Percentiles rank a stretch among this genome's conserved stretches.
Evolutionary conservation across 2,888 invertebrate genomes (phyloP).

Genomic region (Lepidochrysops patricia): DNA sequence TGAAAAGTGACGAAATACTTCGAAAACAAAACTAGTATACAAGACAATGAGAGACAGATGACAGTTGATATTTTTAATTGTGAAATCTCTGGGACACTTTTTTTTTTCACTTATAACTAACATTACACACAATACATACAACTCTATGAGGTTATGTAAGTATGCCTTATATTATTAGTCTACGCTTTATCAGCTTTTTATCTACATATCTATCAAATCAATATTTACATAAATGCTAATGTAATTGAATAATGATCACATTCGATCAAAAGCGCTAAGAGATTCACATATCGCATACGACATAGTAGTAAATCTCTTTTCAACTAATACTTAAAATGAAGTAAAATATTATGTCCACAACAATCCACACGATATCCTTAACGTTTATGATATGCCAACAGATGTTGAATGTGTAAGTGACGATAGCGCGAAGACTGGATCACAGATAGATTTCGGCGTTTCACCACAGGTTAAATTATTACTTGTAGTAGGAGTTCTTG

Average conservation of each 20-base stretch:
- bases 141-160: background rate
- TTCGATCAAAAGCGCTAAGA: background rate
- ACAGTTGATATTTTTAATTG: background rate
- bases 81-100: background rate
- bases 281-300: too few species aligned
- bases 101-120: background rate
- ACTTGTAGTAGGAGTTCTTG: background rate
- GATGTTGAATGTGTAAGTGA: slow-evolving; percentile 59
- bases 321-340: too few species aligned
- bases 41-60: too few species aligned
- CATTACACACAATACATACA: background rate
- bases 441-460: slow-evolving; percentile 41
- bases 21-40: too few species aligned
- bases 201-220: background rate
- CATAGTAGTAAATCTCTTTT: too few species aligned
- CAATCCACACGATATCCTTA: too few species aligned
- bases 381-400: slow-evolving; percentile 28
- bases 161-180: background rate
- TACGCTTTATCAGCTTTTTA: background rate
- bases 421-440: slow-evolving; percentile 50
- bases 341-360: background rate
- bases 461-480: slow-evolving; percentile 26
- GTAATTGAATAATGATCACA: background rate
- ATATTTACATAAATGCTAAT: background rate
- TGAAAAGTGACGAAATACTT: too few species aligned